Conservation (phyloP, 2,888 invertebrate species). For the Alcis repandata region DNA sequence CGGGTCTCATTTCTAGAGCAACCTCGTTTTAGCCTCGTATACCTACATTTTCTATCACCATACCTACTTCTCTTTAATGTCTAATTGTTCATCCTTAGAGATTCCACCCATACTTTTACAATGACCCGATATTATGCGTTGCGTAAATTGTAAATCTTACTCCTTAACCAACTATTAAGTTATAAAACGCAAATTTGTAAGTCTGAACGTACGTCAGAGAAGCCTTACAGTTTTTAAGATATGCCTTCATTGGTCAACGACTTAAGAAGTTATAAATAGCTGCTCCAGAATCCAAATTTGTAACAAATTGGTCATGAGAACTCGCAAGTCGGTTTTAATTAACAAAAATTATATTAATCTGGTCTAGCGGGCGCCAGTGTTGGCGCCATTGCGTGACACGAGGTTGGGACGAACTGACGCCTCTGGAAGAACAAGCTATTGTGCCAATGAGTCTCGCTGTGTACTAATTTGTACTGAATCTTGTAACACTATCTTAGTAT, state of each 20-base stretch:
- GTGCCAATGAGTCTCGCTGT: conserved; percentile 15
- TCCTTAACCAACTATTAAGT: conserved; percentile 4
- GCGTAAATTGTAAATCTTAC: too few species aligned
- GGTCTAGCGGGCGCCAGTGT: conserved; percentile 55
- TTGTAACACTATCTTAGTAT: background rate
- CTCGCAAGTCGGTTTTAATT: conserved; percentile 75
- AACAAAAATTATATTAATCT: conserved; percentile 80
- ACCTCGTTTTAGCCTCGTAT: conserved; percentile 50
- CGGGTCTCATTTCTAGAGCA: conserved; percentile 47
- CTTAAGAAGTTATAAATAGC: conserved; percentile 69
- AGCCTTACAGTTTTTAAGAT: conserved; percentile 40
- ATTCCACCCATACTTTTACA: too few species aligned
- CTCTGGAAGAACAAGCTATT: conserved; percentile 21
- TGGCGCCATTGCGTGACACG: conserved; percentile 53
- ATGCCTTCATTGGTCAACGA: conserved; percentile 49
- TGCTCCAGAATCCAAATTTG: conserved; percentile 73
- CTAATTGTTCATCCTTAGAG: background rate
- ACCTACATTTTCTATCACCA: conserved; percentile 3
- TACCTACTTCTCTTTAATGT: background rate
- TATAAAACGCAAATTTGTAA: conserved; percentile 21
- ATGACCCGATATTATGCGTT: too few species aligned
- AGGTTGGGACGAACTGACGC: conserved; percentile 41
- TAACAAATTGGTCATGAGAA: conserved; percentile 71
- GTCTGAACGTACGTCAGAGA: conserved; percentile 12
- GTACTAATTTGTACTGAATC: conserved; percentile 8